Evolutionary conservation across 2,113 vertebrate species (phyloP).

Genomic region (Abramis brama): DNA sequence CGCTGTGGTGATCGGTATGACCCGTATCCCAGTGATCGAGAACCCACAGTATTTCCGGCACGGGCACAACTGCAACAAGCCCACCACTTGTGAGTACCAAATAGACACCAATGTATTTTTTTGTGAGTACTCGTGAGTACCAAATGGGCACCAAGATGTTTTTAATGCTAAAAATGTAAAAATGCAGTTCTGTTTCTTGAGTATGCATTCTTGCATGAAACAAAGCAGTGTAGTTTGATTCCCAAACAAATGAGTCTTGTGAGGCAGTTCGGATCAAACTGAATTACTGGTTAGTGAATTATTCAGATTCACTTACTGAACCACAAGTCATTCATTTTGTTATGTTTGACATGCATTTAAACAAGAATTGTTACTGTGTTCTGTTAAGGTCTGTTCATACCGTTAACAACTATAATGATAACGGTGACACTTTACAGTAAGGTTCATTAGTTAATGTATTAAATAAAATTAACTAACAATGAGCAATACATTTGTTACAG

Average conservation of each 20-base stretch:
- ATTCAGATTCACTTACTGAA: not conserved
- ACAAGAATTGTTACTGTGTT: not conserved
- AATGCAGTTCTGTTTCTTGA: not conserved
- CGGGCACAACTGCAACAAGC: conserved; percentile 93
- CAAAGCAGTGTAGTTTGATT: not conserved
- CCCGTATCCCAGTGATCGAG: conserved; percentile 93
- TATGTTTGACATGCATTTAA: not conserved
- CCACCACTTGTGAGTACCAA: conserved; percentile 89
- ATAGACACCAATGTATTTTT: not conserved
- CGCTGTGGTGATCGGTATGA: conserved; percentile 95
- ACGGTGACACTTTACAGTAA: too few species aligned
- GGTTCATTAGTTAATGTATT: too few species aligned
- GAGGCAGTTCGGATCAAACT: not conserved
- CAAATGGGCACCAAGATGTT: not conserved
- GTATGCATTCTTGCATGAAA: not conserved
- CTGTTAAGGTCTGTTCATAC: too few species aligned
- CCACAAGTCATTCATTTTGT: not conserved
- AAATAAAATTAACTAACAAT: too few species aligned
- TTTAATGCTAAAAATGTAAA: not conserved
- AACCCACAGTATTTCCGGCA: conserved; percentile 98
- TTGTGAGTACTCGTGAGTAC: conserved; percentile 80
- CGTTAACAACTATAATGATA: too few species aligned
- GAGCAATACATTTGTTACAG: too few species aligned
- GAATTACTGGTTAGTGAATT: not conserved
- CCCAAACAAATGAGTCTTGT: not conserved